Conservation (phyloP, 2,113 vertebrate species). For the Eonycteris spelaea region DNA sequence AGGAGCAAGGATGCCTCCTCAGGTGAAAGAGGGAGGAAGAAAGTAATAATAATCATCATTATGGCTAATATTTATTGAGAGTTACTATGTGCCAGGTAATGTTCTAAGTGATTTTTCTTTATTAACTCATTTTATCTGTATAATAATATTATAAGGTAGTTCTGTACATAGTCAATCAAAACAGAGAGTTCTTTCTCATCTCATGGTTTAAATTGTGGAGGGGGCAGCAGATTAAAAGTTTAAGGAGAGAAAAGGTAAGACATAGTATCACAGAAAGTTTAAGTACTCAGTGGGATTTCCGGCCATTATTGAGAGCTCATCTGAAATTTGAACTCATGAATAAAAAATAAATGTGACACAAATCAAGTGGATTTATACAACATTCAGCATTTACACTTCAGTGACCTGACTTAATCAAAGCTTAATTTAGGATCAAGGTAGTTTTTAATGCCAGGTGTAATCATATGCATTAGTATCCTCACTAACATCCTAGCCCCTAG, state of each 20-base stretch:
- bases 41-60: neutral
- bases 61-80: neutral
- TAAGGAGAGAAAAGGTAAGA: neutral
- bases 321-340: neutral
- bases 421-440: neutral
- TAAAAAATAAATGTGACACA: neutral
- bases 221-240: neutral
- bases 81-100: neutral
- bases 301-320: neutral
- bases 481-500: neutral
- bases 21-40: neutral
- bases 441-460: neutral
- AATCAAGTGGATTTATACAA: neutral
- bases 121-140: neutral
- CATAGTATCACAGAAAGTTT: neutral
- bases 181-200: neutral
- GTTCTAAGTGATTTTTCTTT: neutral
- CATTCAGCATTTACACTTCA: neutral
- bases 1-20: neutral
- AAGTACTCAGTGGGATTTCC: neutral
- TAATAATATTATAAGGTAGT: neutral
- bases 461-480: neutral
- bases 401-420: neutral
- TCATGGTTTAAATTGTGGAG: neutral
- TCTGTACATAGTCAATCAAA: neutral